A percentile compares a stretch with the other conserved stretches of the same genome.
These are phyloP conservation scores for Erpetoichthys calabaricus DNA, from an alignment of 2,797 vertebrate genomes.

Conservation along the genomic window DNA sequence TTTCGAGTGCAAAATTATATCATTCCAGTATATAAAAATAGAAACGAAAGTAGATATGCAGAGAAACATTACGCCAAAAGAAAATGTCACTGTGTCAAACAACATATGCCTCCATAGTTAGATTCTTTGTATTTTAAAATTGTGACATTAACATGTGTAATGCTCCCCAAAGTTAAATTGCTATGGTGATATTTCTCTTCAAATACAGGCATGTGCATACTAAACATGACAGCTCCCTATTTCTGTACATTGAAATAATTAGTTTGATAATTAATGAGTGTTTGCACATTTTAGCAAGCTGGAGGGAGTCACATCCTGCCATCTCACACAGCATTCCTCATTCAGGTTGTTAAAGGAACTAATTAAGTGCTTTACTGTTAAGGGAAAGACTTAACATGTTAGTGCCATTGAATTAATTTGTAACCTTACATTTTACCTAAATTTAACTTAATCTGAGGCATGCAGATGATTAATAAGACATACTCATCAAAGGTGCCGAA, in stretches of 20 bases:
- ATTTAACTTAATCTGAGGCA: no score
- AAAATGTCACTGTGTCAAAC: no score
- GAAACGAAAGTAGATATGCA: no score
- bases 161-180: not conserved
- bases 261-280: slow-evolving; percentile 6
- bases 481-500: no score
- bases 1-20: no score
- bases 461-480: no score
- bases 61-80: no score
- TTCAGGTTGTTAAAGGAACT: slow-evolving; percentile 11
- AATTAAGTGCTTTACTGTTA: slow-evolving; percentile 8
- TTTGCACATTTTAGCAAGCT: slow-evolving; percentile 9
- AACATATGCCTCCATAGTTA: not conserved
- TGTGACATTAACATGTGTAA: not conserved
- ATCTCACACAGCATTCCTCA: slow-evolving; percentile 10
- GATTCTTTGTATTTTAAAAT: not conserved
- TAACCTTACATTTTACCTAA: no score
- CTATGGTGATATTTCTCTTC: not conserved
- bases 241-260: slow-evolving; percentile 7
- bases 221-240: not conserved
- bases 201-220: not conserved
- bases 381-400: slow-evolving; percentile 2
- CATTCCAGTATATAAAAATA: no score
- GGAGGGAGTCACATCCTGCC: slow-evolving; percentile 9
- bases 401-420: no score